Percentiles rank a stretch among this genome's conserved stretches.
These are phyloP conservation scores for Trichopoda pennipes DNA, from an alignment of 2,888 invertebrate species.

Conservation along the genomic window DNA sequence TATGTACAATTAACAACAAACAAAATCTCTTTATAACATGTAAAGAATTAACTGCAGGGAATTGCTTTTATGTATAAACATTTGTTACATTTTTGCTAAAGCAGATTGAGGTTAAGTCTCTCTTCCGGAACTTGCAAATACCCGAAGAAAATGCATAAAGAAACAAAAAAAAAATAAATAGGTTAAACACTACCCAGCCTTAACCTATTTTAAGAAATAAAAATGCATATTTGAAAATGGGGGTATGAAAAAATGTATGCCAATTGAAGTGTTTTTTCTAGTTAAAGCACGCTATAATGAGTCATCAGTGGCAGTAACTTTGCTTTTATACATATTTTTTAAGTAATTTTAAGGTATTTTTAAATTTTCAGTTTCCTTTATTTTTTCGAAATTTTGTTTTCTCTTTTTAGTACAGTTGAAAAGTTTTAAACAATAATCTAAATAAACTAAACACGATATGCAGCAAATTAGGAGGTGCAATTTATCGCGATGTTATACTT, in stretches of 20 bases:
- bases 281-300: slow-evolving; percentile 39
- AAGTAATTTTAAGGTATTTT: slow-evolving; percentile 13
- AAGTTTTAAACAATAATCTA: slow-evolving; percentile 4
- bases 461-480: background rate
- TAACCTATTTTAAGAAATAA: slow-evolving; percentile 58
- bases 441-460: background rate
- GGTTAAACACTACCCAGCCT: slow-evolving; percentile 65
- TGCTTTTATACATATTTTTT: too few relatives aligned
- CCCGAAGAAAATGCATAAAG: slow-evolving; percentile 40
- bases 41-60: too few relatives aligned
- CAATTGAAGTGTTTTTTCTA: slow-evolving; percentile 25
- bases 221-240: slow-evolving; percentile 10
- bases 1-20: too few relatives aligned
- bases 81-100: background rate
- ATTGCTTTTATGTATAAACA: background rate
- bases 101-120: slow-evolving; percentile 52
- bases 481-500: background rate
- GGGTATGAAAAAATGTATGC: slow-evolving; percentile 42
- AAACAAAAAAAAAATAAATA: slow-evolving; percentile 50
- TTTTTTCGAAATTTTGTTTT: slow-evolving; percentile 37
- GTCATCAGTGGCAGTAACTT: slow-evolving; percentile 34
- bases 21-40: too few relatives aligned
- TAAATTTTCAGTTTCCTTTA: slow-evolving; percentile 25
- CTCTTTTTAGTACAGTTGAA: slow-evolving; percentile 28
- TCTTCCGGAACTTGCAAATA: slow-evolving; percentile 39